phyloP scores from a whole-genome alignment of 1,140 invertebrate genomes.

The Pseudachorutes palmiensis region DNA sequence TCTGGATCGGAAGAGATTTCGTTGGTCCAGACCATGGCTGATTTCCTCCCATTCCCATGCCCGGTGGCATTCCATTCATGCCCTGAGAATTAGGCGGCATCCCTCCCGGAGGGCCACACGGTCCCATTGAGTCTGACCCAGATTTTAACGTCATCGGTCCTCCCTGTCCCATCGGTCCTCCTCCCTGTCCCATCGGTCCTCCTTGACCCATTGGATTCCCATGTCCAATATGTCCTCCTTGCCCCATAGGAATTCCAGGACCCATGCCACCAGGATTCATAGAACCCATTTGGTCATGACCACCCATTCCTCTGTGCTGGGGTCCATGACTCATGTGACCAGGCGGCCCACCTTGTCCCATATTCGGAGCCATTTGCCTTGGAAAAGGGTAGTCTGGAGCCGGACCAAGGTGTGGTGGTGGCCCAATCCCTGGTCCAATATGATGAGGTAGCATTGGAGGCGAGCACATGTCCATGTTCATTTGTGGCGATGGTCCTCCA shows the following conservation, averaged over 20 bases:
- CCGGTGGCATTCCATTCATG: slow-evolving; percentile 30
- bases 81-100: slow-evolving; percentile 11
- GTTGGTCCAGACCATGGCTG: slow-evolving; percentile 40
- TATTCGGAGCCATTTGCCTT: slow-evolving; percentile 36
- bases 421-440: slow-evolving; percentile 20
- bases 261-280: slow-evolving; percentile 43
- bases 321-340: slow-evolving; percentile 41
- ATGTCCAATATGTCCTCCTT: slow-evolving; percentile 21
- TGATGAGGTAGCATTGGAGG: slow-evolving; percentile 30
- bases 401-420: slow-evolving; percentile 29
- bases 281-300: slow-evolving; percentile 19
- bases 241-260: slow-evolving; percentile 45
- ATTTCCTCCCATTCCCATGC: slow-evolving; percentile 38
- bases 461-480: slow-evolving; percentile 46
- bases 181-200: slow-evolving; percentile 38
- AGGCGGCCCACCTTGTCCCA: slow-evolving; percentile 28
- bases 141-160: slow-evolving; percentile 33
- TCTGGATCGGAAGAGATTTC: slow-evolving; percentile 76
- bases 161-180: slow-evolving; percentile 37
- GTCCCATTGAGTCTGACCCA: slow-evolving; percentile 31
- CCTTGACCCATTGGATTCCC: slow-evolving; percentile 22
- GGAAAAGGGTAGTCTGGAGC: slow-evolving; percentile 8
- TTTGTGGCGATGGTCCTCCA: slow-evolving; percentile 45
- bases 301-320: slow-evolving; percentile 52
- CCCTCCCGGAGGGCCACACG: slow-evolving; percentile 33